Conservation (phyloP, 2,113 vertebrate genomes). For the Mesembrinibis cayennensis region DNA sequence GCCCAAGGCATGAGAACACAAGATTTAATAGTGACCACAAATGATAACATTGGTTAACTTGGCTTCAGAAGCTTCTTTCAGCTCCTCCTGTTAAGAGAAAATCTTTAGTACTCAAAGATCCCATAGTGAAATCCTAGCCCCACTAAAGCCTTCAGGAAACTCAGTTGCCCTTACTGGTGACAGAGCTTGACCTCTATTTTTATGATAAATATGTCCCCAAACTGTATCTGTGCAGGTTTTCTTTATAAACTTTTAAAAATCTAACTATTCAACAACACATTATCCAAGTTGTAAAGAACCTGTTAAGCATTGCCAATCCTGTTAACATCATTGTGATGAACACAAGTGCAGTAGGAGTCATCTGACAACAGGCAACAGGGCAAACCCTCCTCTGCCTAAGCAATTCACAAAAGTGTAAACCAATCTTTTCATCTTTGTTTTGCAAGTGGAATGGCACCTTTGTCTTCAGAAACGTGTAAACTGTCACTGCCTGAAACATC, state of each 20-base stretch:
- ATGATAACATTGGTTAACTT: background rate
- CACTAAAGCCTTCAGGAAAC: background rate
- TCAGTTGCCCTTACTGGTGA: background rate
- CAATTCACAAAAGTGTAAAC: background rate
- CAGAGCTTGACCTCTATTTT: background rate
- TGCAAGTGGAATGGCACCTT: constrained; percentile 6
- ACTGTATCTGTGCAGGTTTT: background rate
- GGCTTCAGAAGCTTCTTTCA: background rate
- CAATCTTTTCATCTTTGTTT: constrained; percentile 5
- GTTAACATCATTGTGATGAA: background rate
- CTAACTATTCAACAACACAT: background rate
- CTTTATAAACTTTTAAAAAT: background rate
- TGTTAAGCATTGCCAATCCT: background rate
- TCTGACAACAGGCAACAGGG: background rate
- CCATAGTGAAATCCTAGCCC: background rate
- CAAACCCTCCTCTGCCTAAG: background rate
- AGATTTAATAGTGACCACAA: background rate
- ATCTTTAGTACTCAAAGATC: background rate
- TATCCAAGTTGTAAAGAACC: background rate
- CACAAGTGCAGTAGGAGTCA: background rate
- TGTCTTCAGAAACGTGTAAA: constrained; percentile 30
- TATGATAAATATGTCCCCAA: background rate
- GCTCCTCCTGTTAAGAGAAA: background rate
- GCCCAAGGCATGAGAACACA: background rate
- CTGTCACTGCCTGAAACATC: constrained; percentile 31